A percentile compares a stretch with the other conserved stretches of the same genome.
phyloP scores from a whole-genome alignment of 2,113 vertebrate species.

The Charina bottae region DNA sequence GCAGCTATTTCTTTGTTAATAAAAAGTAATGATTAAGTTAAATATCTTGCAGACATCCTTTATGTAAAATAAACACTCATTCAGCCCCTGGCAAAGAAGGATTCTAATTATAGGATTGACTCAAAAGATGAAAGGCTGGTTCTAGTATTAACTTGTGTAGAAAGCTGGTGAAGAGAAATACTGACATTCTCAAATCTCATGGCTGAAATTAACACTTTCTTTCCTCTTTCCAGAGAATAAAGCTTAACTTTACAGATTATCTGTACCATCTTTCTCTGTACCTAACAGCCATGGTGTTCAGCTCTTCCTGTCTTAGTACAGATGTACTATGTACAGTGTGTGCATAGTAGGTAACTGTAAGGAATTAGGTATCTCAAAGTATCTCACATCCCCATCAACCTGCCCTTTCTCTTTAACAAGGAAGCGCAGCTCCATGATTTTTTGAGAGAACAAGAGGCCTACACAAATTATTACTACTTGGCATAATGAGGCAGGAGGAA shows the following conservation, averaged over 20 bases:
- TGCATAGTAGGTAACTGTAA: background rate
- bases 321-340: background rate
- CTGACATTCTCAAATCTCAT: slow-evolving; percentile 49
- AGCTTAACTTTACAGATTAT: slow-evolving; percentile 37
- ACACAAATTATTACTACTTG: background rate
- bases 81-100: slow-evolving; percentile 69
- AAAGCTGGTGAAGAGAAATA: slow-evolving; percentile 56
- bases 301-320: background rate
- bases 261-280: background rate
- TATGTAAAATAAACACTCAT: slow-evolving; percentile 71
- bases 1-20: slow-evolving; percentile 68
- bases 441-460: background rate
- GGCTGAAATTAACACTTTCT: slow-evolving; percentile 48
- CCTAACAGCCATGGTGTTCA: background rate
- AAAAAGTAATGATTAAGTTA: slow-evolving; percentile 74
- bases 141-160: slow-evolving; percentile 71
- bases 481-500: background rate
- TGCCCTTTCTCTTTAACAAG: background rate
- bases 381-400: background rate
- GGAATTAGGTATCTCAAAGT: background rate
- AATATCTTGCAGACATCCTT: slow-evolving; percentile 72
- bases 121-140: slow-evolving; percentile 72
- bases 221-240: slow-evolving; percentile 36
- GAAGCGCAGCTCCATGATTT: background rate
- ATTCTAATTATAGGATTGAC: slow-evolving; percentile 74